phyloP scores from a whole-genome alignment of 1,140 invertebrate genomes.

The Drosophila dunni region DNA sequence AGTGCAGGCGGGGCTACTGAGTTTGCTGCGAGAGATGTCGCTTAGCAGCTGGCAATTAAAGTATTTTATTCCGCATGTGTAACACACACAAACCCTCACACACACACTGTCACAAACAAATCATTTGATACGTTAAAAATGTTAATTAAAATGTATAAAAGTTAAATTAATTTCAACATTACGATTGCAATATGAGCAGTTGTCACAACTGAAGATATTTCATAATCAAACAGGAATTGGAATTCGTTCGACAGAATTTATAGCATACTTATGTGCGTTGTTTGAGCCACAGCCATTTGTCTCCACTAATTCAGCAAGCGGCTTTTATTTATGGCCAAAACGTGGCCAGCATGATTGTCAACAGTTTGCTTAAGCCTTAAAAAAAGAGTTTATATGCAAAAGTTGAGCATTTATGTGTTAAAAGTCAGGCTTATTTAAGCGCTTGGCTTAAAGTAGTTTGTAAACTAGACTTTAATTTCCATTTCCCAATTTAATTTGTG shows the following conservation, averaged over 20 bases:
- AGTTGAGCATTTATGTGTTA: no score
- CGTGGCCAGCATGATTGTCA: no score
- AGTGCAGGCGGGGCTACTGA: not conserved
- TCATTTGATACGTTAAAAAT: slow-evolving; percentile 1
- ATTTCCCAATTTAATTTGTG: not conserved
- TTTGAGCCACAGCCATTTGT: not conserved
- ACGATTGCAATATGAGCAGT: slow-evolving; percentile 1
- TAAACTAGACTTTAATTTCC: not conserved
- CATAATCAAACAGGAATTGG: not conserved
- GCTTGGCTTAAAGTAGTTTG: not conserved
- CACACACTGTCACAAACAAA: not conserved
- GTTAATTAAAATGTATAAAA: slow-evolving; percentile 22
- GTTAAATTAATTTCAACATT: not conserved
- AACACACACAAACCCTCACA: slow-evolving; percentile 9
- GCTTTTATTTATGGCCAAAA: not conserved
- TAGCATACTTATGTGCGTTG: slow-evolving; percentile 46
- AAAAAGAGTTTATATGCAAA: no score
- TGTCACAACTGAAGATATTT: not conserved
- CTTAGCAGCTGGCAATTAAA: slow-evolving; percentile 43
- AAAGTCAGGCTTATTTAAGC: no score
- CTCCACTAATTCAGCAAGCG: not conserved
- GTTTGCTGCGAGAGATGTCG: slow-evolving; percentile 18
- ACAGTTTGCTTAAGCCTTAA: no score
- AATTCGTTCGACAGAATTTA: slow-evolving; percentile 25
- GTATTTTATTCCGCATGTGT: slow-evolving; percentile 14